Percentiles rank a stretch among this genome's conserved stretches.
Conservation (phyloP, 2,888 invertebrate species). For the Brachyptera risi region DNA sequence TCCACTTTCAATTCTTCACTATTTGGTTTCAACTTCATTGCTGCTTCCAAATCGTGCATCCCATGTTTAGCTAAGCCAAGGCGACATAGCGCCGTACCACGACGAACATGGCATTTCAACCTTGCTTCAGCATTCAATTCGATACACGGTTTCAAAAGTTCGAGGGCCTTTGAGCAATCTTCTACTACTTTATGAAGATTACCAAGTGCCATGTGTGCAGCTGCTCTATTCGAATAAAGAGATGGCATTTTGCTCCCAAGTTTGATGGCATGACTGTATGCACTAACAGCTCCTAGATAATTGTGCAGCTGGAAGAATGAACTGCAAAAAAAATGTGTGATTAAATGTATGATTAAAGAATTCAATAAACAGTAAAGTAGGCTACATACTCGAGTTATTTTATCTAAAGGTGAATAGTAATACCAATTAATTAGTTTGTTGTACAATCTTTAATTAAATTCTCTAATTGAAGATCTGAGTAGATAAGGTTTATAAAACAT, state of each 20-base stretch:
- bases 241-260: slow-evolving; percentile 67
- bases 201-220: slow-evolving; percentile 70
- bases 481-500: too few species aligned
- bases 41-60: slow-evolving; percentile 69
- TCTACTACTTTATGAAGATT: slow-evolving; percentile 68
- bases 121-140: slow-evolving; percentile 66
- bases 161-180: slow-evolving; percentile 57
- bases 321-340: slow-evolving; percentile 44
- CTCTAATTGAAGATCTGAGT: background rate
- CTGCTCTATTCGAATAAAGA: slow-evolving; percentile 71
- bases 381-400: too few species aligned
- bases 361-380: slow-evolving; percentile 11
- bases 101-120: slow-evolving; percentile 66
- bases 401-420: too few species aligned
- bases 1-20: slow-evolving; percentile 59
- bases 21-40: slow-evolving; percentile 60
- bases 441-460: background rate
- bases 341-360: too few species aligned
- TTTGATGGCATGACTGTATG: slow-evolving; percentile 73
- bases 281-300: slow-evolving; percentile 75
- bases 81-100: slow-evolving; percentile 69
- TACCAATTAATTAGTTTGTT: too few species aligned
- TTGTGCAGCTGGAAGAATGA: slow-evolving; percentile 71
- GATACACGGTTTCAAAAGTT: slow-evolving; percentile 68
- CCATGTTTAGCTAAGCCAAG: slow-evolving; percentile 66